A percentile compares a stretch with the other conserved stretches of the same genome.
phyloP scores from a whole-genome alignment of 1,140 invertebrate species.

The Eriosoma lanigerum region DNA sequence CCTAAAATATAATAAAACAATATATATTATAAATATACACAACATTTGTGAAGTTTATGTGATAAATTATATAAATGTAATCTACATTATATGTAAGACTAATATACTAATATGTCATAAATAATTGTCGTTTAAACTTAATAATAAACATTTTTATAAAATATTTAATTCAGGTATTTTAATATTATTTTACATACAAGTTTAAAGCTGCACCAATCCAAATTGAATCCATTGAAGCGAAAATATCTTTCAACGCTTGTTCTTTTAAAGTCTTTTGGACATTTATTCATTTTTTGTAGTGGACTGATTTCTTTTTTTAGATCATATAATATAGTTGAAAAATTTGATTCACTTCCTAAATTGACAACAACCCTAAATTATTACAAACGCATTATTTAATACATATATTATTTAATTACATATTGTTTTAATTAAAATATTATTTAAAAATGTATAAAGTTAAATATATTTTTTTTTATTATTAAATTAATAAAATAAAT shows the following conservation, averaged over 20 bases:
- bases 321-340: conserved; percentile 72
- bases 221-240: conserved; percentile 71
- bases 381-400: no score
- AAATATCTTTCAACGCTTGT: conserved; percentile 83
- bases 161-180: neutral
- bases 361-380: conserved; percentile 73
- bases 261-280: conserved; percentile 78
- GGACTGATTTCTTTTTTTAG: conserved; percentile 81
- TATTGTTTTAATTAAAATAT: no score
- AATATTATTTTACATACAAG: conserved; percentile 63
- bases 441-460: no score
- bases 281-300: conserved; percentile 71
- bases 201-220: conserved; percentile 88
- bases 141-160: neutral
- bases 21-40: no score
- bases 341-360: conserved; percentile 73
- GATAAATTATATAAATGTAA: no score
- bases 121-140: no score
- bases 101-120: no score
- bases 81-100: no score
- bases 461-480: no score
- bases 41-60: no score
- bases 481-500: no score
- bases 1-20: neutral
- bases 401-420: neutral